These are phyloP conservation scores for Parazoanthus atlanticus DNA, from an alignment of 92 coral and sea anemone genomes.

Conservation along the genomic window DNA sequence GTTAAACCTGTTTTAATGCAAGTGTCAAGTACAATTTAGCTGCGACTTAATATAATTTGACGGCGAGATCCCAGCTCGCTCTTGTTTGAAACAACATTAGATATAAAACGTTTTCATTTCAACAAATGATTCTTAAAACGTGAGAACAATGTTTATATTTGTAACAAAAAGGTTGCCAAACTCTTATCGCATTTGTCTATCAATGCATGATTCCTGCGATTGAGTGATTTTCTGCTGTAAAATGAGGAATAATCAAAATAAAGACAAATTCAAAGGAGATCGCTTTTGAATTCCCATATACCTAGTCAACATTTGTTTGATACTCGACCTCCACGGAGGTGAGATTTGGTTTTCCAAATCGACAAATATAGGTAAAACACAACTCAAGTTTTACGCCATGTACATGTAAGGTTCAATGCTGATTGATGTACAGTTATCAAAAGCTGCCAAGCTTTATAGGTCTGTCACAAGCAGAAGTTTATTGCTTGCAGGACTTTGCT, in stretches of 20 bases:
- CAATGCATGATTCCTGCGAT: not conserved
- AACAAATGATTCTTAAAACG: not conserved
- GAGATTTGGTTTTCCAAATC: not conserved
- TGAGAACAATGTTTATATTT: not conserved
- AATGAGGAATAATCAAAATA: no score
- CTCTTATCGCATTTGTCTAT: not conserved
- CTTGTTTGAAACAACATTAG: not conserved
- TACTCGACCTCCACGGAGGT: not conserved
- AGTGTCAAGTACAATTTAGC: not conserved
- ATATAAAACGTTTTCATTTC: not conserved
- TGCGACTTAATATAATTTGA: not conserved
- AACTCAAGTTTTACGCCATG: not conserved
- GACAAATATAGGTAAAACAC: no score
- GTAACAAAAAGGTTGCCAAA: not conserved
- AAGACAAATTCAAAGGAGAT: not conserved
- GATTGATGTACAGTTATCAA: not conserved
- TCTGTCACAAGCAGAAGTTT: slow-evolving; percentile 66
- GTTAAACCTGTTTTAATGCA: no score
- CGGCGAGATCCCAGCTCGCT: not conserved
- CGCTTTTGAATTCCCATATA: not conserved
- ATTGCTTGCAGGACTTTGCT: slow-evolving; percentile 64
- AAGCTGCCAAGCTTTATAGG: slow-evolving; percentile 28
- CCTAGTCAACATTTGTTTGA: not conserved
- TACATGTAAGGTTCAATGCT: not conserved
- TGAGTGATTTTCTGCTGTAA: not conserved